phyloP scores from a whole-genome alignment of 2,888 invertebrate species.

The Spisula solida region DNA sequence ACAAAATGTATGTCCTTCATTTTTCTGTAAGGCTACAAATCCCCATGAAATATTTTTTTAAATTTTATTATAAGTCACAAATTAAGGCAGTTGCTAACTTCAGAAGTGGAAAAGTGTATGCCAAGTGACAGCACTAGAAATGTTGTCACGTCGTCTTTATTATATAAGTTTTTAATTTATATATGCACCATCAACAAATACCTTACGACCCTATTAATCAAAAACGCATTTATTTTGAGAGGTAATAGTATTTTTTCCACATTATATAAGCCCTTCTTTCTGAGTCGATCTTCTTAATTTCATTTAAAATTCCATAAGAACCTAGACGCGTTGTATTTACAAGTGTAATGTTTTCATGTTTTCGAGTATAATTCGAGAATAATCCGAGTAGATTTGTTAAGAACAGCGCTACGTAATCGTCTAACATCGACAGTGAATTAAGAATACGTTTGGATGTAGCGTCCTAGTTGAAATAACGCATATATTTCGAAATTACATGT shows the following conservation, averaged over 20 bases:
- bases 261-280: slow-evolving; percentile 5
- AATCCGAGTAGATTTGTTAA: not conserved
- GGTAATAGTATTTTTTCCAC: slow-evolving; percentile 33
- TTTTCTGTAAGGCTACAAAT: too few species aligned
- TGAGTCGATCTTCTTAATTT: not conserved
- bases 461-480: slow-evolving; percentile 8
- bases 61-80: not conserved
- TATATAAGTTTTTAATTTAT: slow-evolving; percentile 12
- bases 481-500: not conserved
- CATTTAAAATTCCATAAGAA: slow-evolving; percentile 40
- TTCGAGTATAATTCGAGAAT: slow-evolving; percentile 16
- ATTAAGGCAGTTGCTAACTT: not conserved
- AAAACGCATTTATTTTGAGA: slow-evolving; percentile 30
- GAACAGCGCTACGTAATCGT: not conserved
- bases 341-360: slow-evolving; percentile 35
- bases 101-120: not conserved
- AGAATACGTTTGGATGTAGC: slow-evolving; percentile 34
- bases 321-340: slow-evolving; percentile 28
- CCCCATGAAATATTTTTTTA: not conserved
- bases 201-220: slow-evolving; percentile 33
- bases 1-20: too few species aligned
- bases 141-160: not conserved
- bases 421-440: slow-evolving; percentile 24
- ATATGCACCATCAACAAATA: slow-evolving; percentile 23
- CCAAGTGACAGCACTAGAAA: slow-evolving; percentile 8